Conservation (phyloP, 2,888 invertebrate species). For the Rhagium mordax region DNA sequence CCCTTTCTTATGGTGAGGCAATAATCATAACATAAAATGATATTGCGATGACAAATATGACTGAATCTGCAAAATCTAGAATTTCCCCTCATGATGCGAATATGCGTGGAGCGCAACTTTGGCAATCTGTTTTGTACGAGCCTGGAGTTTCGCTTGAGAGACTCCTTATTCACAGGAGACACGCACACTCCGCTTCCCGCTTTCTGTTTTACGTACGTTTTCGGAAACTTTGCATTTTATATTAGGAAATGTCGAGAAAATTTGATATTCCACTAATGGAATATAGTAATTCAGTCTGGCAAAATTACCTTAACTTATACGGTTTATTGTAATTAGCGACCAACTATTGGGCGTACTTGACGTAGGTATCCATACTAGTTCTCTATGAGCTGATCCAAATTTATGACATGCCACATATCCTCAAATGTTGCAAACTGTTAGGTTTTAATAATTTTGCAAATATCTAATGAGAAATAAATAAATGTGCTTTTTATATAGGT, state of each 20-base stretch:
- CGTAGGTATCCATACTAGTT: no score
- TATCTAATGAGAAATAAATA: no score
- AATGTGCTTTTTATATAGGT: no score
- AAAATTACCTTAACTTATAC: not conserved
- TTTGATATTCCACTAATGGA: conserved; percentile 4
- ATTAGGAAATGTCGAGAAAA: not conserved
- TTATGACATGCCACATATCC: no score
- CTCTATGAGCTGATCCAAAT: no score
- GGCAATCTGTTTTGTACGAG: conserved; percentile 22
- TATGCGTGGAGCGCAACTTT: conserved; percentile 12
- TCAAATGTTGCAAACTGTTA: no score
- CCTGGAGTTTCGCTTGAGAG: conserved; percentile 4
- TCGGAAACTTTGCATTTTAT: conserved; percentile 8
- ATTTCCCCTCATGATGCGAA: conserved; percentile 14
- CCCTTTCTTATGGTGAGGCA: conserved; percentile 26
- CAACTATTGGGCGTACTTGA: not conserved
- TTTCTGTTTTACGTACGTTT: conserved; percentile 3
- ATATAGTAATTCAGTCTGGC: not conserved
- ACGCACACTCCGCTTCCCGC: not conserved
- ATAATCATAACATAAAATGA: conserved; percentile 22
- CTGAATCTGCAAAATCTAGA: conserved; percentile 25
- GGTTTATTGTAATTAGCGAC: not conserved
- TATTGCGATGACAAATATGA: conserved; percentile 25
- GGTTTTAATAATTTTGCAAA: no score
- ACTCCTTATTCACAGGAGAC: conserved; percentile 14